Conservation (phyloP, 2,888 invertebrate species). For the Neelides folsomi region DNA sequence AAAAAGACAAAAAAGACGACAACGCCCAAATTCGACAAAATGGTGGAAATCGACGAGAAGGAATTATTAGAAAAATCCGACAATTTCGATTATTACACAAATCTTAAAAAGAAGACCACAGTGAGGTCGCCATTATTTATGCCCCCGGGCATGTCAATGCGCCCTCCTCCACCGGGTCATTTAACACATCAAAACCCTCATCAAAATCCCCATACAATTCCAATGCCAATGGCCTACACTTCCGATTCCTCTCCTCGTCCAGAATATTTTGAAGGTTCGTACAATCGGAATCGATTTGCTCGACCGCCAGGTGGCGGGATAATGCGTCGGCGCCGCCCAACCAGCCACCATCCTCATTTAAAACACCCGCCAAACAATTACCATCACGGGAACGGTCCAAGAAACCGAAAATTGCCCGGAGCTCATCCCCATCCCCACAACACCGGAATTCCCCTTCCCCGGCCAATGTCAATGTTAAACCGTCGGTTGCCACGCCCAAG, state of each 20-base stretch:
- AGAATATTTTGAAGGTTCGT: too few species aligned
- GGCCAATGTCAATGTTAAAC: background rate
- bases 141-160: background rate
- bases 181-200: too few species aligned
- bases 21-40: background rate
- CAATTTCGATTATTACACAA: background rate
- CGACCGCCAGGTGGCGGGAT: background rate
- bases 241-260: too few species aligned
- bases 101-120: background rate
- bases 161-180: background rate
- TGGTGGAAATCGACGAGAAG: background rate
- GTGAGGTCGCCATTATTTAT: background rate
- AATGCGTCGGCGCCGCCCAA: background rate
- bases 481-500: background rate
- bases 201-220: too few species aligned
- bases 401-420: background rate
- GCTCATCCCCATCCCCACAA: background rate
- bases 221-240: too few species aligned
- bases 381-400: background rate
- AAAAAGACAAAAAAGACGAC: too few species aligned
- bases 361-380: background rate
- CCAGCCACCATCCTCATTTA: background rate
- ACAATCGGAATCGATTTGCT: background rate
- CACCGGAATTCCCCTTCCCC: background rate
- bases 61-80: constrained; percentile 4